phyloP scores from a whole-genome alignment of 30 jellyfish, hydroid and myxozoan species.

The Aurelia aurita region DNA sequence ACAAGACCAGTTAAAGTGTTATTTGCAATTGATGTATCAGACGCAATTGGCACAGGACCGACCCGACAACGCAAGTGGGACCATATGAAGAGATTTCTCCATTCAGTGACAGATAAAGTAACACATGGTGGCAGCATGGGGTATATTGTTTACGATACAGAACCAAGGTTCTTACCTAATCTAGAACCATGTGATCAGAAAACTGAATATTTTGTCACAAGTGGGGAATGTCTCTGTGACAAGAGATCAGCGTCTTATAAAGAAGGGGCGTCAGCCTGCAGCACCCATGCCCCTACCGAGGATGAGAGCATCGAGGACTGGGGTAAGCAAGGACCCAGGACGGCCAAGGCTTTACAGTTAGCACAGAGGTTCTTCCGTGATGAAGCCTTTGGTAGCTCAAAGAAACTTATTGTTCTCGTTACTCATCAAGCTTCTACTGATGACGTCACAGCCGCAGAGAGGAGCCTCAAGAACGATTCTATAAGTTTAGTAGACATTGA shows the following conservation, averaged over 20 bases:
- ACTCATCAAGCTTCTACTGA: slow-evolving; percentile 94
- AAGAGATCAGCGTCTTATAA: slow-evolving; percentile 26
- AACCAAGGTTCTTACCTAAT: slow-evolving; percentile 80
- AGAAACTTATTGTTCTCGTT: slow-evolving; percentile 85
- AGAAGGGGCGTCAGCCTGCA: slow-evolving; percentile 71
- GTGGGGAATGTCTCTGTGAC: slow-evolving; percentile 92
- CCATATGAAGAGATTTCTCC: slow-evolving; percentile 83
- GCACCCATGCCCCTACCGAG: slow-evolving; percentile 89
- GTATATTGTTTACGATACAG: slow-evolving; percentile 91
- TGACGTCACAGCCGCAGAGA: slow-evolving; percentile 85
- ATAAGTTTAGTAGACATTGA: slow-evolving; percentile 96
- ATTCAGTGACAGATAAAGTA: slow-evolving; percentile 69
- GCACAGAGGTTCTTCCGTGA: slow-evolving; percentile 75
- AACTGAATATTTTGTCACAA: slow-evolving; percentile 90
- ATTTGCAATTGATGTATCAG: slow-evolving; percentile 94
- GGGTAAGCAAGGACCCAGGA: slow-evolving; percentile 97
- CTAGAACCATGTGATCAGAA: slow-evolving; percentile 90
- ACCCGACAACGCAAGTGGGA: slow-evolving; percentile 87
- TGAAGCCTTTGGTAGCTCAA: slow-evolving; percentile 40
- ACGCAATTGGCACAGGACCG: slow-evolving; percentile 96
- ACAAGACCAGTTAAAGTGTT: slow-evolving; percentile 82
- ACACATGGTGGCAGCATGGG: slow-evolving; percentile 80
- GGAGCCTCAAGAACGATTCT: slow-evolving; percentile 80
- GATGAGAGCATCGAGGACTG: slow-evolving; percentile 95
- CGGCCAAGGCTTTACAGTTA: slow-evolving; percentile 90